These are phyloP conservation scores for Synanthedon myopaeformis DNA, from an alignment of 2,888 invertebrate genomes.

Conservation along the genomic window DNA sequence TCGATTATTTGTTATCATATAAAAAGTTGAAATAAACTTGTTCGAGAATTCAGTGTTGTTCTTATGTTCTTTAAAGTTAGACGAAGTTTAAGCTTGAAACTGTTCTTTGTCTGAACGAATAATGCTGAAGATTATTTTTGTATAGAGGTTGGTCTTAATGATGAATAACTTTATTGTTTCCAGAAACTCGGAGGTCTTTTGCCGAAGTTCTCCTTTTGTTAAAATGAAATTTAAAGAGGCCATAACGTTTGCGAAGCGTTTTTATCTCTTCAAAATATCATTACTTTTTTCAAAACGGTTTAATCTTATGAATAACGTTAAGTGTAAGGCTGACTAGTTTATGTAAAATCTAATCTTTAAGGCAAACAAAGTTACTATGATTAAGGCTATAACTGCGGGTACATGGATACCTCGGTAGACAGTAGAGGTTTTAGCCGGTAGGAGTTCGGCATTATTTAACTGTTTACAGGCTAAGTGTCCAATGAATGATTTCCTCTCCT, in stretches of 20 bases:
- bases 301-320: too few relatives aligned
- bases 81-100: conserved; percentile 7
- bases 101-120: conserved; percentile 9
- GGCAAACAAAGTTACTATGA: too few relatives aligned
- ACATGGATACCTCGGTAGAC: too few relatives aligned
- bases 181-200: conserved; percentile 12
- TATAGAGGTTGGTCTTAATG: conserved; percentile 17
- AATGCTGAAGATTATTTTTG: conserved; percentile 12
- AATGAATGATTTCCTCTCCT: too few relatives aligned
- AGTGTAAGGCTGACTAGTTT: too few relatives aligned
- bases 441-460: too few relatives aligned
- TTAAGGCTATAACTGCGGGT: too few relatives aligned
- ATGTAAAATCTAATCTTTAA: too few relatives aligned
- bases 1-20: neutral
- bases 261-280: too few relatives aligned
- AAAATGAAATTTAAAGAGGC: conserved; percentile 17
- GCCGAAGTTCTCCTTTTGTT: conserved; percentile 15
- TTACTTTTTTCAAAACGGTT: too few relatives aligned
- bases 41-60: neutral
- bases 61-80: conserved; percentile 7
- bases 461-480: too few relatives aligned
- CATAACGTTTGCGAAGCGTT: conserved; percentile 6
- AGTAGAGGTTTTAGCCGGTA: too few relatives aligned
- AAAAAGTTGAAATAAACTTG: neutral
- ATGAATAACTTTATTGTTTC: conserved; percentile 21